phyloP scores from a whole-genome alignment of 2,113 vertebrate genomes.

The Strix aluco region DNA sequence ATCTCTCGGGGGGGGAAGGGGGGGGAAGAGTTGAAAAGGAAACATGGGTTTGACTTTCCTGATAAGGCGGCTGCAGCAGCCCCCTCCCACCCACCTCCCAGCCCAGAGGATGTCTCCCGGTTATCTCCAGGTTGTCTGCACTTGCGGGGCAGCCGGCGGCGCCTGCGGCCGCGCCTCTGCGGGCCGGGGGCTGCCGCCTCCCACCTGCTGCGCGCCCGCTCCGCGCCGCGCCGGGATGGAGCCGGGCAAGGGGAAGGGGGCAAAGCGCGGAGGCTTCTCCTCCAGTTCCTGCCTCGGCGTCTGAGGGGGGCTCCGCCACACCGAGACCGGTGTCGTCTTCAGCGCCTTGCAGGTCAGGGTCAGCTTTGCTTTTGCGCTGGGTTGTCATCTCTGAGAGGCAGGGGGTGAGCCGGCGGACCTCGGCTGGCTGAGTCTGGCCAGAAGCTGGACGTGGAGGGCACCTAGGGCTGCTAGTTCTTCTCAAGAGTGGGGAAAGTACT shows the following conservation, averaged over 20 bases:
- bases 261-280: neutral
- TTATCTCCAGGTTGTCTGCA: conserved; percentile 37
- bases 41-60: conserved; percentile 46
- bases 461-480: neutral
- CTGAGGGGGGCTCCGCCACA: conserved; percentile 46
- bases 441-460: neutral
- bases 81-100: conserved; percentile 27
- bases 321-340: neutral
- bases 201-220: conserved; percentile 66
- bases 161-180: neutral
- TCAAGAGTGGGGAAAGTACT: neutral
- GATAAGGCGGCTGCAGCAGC: conserved; percentile 53
- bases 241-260: neutral
- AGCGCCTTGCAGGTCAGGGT: conserved; percentile 47
- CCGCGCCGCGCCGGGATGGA: conserved; percentile 3
- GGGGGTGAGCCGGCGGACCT: neutral
- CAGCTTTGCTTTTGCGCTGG: conserved; percentile 38
- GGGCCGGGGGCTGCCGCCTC: conserved; percentile 39
- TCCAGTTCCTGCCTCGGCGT: conserved; percentile 21
- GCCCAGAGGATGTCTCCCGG: conserved; percentile 42
- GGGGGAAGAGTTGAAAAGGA: conserved; percentile 35
- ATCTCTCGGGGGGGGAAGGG: neutral
- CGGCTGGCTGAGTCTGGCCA: neutral
- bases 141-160: neutral
- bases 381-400: neutral